A percentile compares a stretch with the other conserved stretches of the same genome.
These are phyloP conservation scores for Scrobipalpa atriplicella DNA, from an alignment of 2,888 invertebrate species.

Conservation along the genomic window DNA sequence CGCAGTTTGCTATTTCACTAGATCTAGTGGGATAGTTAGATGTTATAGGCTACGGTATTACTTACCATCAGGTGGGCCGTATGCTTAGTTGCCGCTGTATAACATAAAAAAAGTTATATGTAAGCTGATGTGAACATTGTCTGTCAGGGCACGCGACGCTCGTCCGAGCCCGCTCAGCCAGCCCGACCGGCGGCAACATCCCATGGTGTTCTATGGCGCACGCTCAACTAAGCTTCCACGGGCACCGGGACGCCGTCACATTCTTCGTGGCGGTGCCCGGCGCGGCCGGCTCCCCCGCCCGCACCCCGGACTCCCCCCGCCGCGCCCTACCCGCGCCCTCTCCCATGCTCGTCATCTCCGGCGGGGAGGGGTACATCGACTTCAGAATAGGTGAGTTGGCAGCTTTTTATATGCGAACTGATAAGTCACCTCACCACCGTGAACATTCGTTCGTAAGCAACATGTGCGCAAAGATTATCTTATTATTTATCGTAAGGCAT, in stretches of 20 bases:
- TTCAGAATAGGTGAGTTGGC: slow-evolving; percentile 95
- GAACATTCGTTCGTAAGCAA: too few relatives aligned
- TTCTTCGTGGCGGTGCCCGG: slow-evolving; percentile 99
- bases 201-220: slow-evolving; percentile 99
- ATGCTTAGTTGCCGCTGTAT: too few relatives aligned
- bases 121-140: too few relatives aligned
- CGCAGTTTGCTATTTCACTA: too few relatives aligned
- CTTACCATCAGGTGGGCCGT: too few relatives aligned
- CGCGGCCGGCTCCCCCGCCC: slow-evolving; percentile 62
- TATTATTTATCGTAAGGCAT: too few relatives aligned
- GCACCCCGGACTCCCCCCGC: slow-evolving; percentile 62
- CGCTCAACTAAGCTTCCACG: slow-evolving; percentile 99
- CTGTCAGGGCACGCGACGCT: slow-evolving; percentile 68
- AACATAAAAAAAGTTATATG: too few relatives aligned
- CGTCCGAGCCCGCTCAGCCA: slow-evolving; percentile 56
- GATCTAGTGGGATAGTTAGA: too few relatives aligned
- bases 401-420: too few relatives aligned
- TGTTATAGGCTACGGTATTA: too few relatives aligned
- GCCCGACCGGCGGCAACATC: slow-evolving; percentile 85
- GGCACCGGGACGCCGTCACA: slow-evolving; percentile 98
- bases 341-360: slow-evolving; percentile 97
- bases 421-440: too few relatives aligned
- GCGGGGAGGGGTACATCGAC: slow-evolving; percentile 99
- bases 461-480: too few relatives aligned
- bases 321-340: slow-evolving; percentile 67